These are phyloP conservation scores for Drosophila auraria DNA, from an alignment of 1,140 invertebrate species.

Conservation along the genomic window DNA sequence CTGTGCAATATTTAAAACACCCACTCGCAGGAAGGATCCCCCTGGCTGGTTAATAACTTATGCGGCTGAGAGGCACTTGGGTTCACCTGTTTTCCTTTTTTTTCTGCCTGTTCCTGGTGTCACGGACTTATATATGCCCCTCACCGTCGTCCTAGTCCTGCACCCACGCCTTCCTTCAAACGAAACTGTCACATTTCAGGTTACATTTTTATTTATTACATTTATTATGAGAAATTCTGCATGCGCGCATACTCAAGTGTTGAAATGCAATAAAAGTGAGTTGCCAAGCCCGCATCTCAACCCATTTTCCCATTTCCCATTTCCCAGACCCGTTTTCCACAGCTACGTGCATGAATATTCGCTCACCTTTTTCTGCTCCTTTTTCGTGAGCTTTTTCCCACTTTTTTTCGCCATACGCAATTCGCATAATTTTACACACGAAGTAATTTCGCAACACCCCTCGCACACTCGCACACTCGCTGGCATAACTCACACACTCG, in stretches of 20 bases:
- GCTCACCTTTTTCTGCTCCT: constrained; percentile 61
- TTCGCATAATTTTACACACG: constrained; percentile 83
- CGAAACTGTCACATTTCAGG: constrained; percentile 81
- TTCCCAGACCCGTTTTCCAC: neutral
- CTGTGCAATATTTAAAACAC: constrained; percentile 28
- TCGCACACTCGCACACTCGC: constrained; percentile 31
- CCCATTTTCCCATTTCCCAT: constrained; percentile 9
- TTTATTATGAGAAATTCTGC: constrained; percentile 83
- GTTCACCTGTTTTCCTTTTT: constrained; percentile 31
- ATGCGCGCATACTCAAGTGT: constrained; percentile 78
- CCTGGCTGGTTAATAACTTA: constrained; percentile 60
- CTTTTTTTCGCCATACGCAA: constrained; percentile 62
- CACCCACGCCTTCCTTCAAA: constrained; percentile 29
- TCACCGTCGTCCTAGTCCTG: neutral
- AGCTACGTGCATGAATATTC: constrained; percentile 75
- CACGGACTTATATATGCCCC: constrained; percentile 38
- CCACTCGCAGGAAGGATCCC: constrained; percentile 6
- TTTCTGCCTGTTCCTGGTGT: constrained; percentile 4
- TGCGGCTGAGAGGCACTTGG: constrained; percentile 47
- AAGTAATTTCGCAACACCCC: constrained; percentile 80
- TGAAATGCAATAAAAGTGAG: constrained; percentile 84
- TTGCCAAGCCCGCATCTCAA: constrained; percentile 59
- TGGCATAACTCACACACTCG: constrained; percentile 66
- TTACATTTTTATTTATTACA: constrained; percentile 83
- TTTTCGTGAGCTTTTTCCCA: constrained; percentile 37